Base-by-base conservation (phyloP, 1,140 invertebrate genomes). In the Heliconius himera region DNA sequence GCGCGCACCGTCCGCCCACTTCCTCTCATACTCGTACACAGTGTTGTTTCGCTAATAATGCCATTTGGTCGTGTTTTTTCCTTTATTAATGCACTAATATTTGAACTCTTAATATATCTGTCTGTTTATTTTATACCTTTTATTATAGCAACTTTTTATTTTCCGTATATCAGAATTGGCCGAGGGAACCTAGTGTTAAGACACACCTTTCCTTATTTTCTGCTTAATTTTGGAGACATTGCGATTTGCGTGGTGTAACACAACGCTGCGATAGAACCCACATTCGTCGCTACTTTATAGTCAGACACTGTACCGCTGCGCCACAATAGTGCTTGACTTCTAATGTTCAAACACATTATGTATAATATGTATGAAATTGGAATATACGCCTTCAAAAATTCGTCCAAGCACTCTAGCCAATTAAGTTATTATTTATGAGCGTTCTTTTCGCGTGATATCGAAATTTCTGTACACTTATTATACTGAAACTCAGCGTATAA, bases 21-120 rank as follows among this genome's bases (percentile, higher is more conserved):
- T 73, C 71, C 76, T 46, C 76, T 60, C 8, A 73, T 73, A 71
- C 38, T 13, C 29, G 20, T 73, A 71, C 41, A n/a, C 29, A 8
- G 71, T n/a, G 76, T 77, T 38, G 76, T 77, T 77, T 56, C 22
- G 36, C 29, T 77, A 73, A 73, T 78, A 78, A 73, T 46, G n/a
- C 22, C 33, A 77, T 77, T 22, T 51, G 16, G 74, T 18, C 60
- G 70, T n/a, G 3, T 29, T 66, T 76, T 36, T 76, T 70, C 29
- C 38, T 70, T 76, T 22, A 9, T 22, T 9, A 22, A 46, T 13
- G 41, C 11, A 46, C 13, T 46, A 16, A 46, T 46, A 46, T 46
- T 46, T 46, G 13, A 46, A 46, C 11, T 41, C 41, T 13, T 46
- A 46, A 16, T 46, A 16, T 16, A 16, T 46, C 13, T 16, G 41